Conservation (phyloP, 2,113 vertebrate species). For the Amphiprion percula region DNA sequence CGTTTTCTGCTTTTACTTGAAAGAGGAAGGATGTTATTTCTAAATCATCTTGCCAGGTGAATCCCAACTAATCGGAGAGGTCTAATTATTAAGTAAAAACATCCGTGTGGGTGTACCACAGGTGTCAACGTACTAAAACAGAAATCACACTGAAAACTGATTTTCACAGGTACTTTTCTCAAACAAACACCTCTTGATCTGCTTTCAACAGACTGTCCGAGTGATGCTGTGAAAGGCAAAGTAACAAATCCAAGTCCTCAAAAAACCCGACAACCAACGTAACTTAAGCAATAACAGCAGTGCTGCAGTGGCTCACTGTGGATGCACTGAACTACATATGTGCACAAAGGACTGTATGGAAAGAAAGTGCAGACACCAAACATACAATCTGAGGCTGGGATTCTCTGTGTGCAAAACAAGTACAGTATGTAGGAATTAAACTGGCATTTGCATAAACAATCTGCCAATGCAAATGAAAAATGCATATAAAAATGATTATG, state of each 20-base stretch:
- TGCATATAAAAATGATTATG: neutral
- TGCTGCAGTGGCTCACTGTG: neutral
- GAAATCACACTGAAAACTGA: neutral
- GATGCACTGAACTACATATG: neutral
- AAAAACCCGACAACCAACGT: constrained; percentile 1
- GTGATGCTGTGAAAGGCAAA: neutral
- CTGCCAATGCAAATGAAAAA: constrained; percentile 9
- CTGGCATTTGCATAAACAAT: constrained; percentile 15
- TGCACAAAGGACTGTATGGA: neutral
- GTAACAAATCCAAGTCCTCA: constrained; percentile 12
- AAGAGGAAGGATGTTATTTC: too few species aligned
- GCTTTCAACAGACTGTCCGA: constrained; percentile 15
- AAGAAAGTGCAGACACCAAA: neutral
- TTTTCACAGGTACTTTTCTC: neutral
- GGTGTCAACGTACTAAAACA: neutral
- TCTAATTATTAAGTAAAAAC: constrained; percentile 6
- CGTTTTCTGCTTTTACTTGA: neutral
- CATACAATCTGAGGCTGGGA: neutral
- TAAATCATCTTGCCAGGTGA: too few species aligned
- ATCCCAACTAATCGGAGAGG: too few species aligned
- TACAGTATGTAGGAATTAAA: constrained; percentile 8
- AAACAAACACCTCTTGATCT: constrained; percentile 7
- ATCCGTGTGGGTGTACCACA: neutral
- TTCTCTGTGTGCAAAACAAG: constrained; percentile 7
- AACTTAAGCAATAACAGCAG: constrained; percentile 10